Evolutionary conservation across 1,140 invertebrate genomes (phyloP).

Genomic region (Sminthurides bifidus): DNA sequence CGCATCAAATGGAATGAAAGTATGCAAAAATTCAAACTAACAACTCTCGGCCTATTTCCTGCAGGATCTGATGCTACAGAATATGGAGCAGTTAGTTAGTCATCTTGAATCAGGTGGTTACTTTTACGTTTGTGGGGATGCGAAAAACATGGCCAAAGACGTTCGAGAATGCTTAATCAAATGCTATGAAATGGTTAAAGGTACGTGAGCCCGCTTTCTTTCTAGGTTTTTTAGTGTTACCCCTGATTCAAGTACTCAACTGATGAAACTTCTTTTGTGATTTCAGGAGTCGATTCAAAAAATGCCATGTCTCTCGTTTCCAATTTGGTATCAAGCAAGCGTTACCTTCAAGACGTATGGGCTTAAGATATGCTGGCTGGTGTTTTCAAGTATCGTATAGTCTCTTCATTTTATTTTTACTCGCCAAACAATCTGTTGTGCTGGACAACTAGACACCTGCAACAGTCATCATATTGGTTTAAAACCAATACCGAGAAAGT

Average conservation of each 20-base stretch:
- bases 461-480: too few species aligned
- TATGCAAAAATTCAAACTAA: not conserved
- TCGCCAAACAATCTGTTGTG: not conserved
- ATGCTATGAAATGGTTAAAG: slow-evolving; percentile 41
- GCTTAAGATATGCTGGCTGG: not conserved
- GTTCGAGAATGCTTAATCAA: slow-evolving; percentile 48
- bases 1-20: not conserved
- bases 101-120: slow-evolving; percentile 44
- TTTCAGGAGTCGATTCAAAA: slow-evolving; percentile 13
- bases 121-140: slow-evolving; percentile 68
- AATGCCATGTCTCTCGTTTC: slow-evolving; percentile 17
- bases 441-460: too few species aligned
- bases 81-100: slow-evolving; percentile 45
- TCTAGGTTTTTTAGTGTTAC: not conserved
- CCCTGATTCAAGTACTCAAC: not conserved
- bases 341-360: slow-evolving; percentile 30
- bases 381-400: not conserved
- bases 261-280: not conserved
- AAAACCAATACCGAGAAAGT: too few species aligned
- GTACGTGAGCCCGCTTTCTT: slow-evolving; percentile 26
- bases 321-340: slow-evolving; percentile 14
- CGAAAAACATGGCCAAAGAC: slow-evolving; percentile 55
- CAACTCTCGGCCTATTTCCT: not conserved
- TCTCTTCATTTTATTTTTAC: not conserved
- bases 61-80: slow-evolving; percentile 43